Conservation (phyloP, 2,113 vertebrate species). For the Ceyx cyanopectus region DNA sequence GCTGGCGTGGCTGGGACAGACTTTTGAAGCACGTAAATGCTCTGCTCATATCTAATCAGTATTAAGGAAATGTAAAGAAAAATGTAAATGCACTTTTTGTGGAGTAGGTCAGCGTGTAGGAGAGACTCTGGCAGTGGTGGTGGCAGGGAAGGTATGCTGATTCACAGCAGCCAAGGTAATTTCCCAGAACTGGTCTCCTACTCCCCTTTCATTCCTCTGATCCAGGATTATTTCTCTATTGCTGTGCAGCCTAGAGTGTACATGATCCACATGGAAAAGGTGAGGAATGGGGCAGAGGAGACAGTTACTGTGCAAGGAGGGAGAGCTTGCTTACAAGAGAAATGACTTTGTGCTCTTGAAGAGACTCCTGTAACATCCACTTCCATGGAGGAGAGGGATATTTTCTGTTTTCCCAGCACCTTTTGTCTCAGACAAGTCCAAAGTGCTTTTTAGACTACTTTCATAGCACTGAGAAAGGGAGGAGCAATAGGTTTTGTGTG, state of each 20-base stretch:
- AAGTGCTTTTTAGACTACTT: not conserved
- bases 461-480: not conserved
- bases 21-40: not conserved
- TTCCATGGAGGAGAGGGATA: not conserved
- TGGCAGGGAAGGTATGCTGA: not conserved
- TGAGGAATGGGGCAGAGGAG: not conserved
- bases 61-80: not conserved
- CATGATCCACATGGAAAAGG: not conserved
- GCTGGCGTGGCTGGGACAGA: fast-evolving
- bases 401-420: not conserved
- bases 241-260: fast-evolving
- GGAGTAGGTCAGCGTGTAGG: not conserved
- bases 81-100: not conserved
- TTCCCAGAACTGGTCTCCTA: not conserved
- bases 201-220: not conserved
- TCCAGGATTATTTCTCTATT: not conserved
- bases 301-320: not conserved
- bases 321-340: not conserved
- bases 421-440: not conserved
- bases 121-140: not conserved
- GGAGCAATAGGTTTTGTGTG: not conserved
- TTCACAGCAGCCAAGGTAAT: not conserved
- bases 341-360: fast-evolving
- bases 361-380: not conserved
- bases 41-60: not conserved